These are phyloP conservation scores for Nephrotoma guestfalica DNA, from an alignment of 2,888 invertebrate species.

Conservation along the genomic window DNA sequence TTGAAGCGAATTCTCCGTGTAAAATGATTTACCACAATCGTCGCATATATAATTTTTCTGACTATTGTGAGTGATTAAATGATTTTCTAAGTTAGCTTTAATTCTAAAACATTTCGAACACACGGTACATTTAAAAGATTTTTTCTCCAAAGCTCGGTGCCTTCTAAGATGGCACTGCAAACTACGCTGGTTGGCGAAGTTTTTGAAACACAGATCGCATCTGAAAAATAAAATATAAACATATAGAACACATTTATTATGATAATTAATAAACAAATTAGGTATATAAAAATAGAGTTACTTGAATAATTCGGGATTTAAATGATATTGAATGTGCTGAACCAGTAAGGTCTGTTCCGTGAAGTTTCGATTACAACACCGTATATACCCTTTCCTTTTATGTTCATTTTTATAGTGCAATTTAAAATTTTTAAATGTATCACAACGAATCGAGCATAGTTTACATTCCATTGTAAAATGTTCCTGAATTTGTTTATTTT, in stretches of 20 bases:
- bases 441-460: background rate
- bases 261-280: background rate
- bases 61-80: background rate
- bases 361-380: background rate
- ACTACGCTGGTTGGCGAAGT: background rate
- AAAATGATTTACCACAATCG: background rate
- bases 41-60: background rate
- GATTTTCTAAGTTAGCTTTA: background rate
- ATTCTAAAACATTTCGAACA: background rate
- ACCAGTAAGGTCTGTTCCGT: constrained; percentile 14
- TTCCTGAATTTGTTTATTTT: background rate
- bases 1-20: constrained; percentile 14
- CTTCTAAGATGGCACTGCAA: background rate
- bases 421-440: background rate
- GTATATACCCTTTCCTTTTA: background rate
- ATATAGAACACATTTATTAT: too few relatives aligned
- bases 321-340: constrained; percentile 28
- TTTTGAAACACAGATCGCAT: background rate
- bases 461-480: background rate
- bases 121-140: background rate
- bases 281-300: too few relatives aligned
- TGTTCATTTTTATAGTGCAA: background rate
- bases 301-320: constrained; percentile 30
- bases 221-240: background rate
- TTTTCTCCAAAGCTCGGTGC: background rate